Base-by-base conservation (phyloP, 35 echinoderm and acorn worm species). In the Hemicentrotus pulcherrimus region DNA sequence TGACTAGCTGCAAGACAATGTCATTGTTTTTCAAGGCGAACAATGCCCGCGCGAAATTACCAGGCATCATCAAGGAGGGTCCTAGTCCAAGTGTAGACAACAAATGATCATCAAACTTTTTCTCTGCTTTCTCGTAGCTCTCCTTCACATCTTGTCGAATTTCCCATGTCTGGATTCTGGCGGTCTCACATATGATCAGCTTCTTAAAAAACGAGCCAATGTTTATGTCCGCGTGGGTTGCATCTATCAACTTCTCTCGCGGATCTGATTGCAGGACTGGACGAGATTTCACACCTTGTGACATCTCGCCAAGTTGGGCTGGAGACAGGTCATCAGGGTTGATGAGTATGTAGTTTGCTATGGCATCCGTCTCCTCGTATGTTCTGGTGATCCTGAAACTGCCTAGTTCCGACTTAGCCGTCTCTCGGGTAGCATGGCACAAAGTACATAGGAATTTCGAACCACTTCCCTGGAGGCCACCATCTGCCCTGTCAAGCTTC, bases 211-310 rank as follows among this genome's bases (percentile, higher is more conserved):
- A 96, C 22, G 32, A 94, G 47, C 47, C 93, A 18, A 96, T 31
- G 19, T 96, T 96, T 6, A 96, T 96, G 86, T 96, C 95, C 10
- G 95, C 92, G 61, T 96, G 95, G 32, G 95, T 96, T 2, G 95
- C 95, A 96, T 96, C 96, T 0, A 96, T 89, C 5, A 86, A 46
- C 31, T 95, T 94, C 0, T 94, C 2, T 18, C 55, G 12, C 47
- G 96, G 85, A 58, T 91, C 87, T 4, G 50, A 32, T 30, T 88
- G 47, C 4, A 95, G 22, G 19, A 96, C 18, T 31, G 96, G 96
- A 78, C 48, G 16, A 91, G 85, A 45, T 33, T 96, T 94, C 0
- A 96, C 87, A 0, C 96, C 96, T 52, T 91, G 15, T 9, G 94
- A 16, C 16, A 96, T 61, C 32, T 58, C 96, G 19, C 13, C 19